Conservation (phyloP, 2,888 invertebrate species). For the Elegia similella region DNA sequence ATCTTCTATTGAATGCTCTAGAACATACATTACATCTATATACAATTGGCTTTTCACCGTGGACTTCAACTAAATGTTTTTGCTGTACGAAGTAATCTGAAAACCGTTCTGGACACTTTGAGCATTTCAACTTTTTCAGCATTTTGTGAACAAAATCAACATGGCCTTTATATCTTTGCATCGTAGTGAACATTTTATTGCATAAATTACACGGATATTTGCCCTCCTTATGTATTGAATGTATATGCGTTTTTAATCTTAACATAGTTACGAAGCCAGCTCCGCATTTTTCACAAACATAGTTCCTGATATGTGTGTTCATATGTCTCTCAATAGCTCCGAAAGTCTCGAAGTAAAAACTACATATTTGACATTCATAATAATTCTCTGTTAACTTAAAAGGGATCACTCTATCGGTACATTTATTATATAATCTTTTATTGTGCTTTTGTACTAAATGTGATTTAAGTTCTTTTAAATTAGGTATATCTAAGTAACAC, state of each 20-base stretch:
- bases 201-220: constrained; percentile 54
- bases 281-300: constrained; percentile 63
- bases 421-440: constrained; percentile 49
- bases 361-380: constrained; percentile 60
- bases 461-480: constrained; percentile 49
- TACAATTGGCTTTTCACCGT: constrained; percentile 50
- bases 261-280: constrained; percentile 63
- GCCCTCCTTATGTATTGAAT: constrained; percentile 53
- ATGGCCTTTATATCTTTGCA: constrained; percentile 57
- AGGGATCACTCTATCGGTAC: constrained; percentile 58
- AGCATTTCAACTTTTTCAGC: constrained; percentile 57
- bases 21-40: constrained; percentile 66
- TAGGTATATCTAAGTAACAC: constrained; percentile 40
- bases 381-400: constrained; percentile 49
- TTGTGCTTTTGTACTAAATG: constrained; percentile 54
- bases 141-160: constrained; percentile 54
- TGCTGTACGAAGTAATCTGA: constrained; percentile 61
- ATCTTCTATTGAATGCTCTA: constrained; percentile 47
- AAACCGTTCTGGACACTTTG: constrained; percentile 60
- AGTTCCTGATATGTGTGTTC: constrained; percentile 68
- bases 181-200: constrained; percentile 51
- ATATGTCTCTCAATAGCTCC: constrained; percentile 68
- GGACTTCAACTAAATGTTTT: constrained; percentile 57
- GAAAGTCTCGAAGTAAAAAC: constrained; percentile 61
- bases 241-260: constrained; percentile 55